These are phyloP conservation scores for Xiphias gladius DNA, from an alignment of 2,113 vertebrate species.

Conservation along the genomic window DNA sequence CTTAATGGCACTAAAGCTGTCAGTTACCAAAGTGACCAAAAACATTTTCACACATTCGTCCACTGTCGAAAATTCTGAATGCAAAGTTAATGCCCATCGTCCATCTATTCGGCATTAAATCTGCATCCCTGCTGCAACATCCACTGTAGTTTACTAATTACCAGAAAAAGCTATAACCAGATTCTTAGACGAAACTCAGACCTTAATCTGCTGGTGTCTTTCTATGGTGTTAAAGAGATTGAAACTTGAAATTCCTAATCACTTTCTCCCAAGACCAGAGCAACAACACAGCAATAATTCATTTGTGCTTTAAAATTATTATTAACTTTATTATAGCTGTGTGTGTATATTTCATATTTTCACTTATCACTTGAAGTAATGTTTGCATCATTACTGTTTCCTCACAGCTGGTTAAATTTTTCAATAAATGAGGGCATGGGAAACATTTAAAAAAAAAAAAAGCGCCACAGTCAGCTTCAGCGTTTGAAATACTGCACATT, in stretches of 20 bases:
- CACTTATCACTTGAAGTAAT: not conserved
- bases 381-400: conserved; percentile 7
- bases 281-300: not conserved
- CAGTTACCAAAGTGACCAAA: too few species aligned
- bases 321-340: not conserved
- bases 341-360: not conserved
- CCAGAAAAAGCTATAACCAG: not conserved
- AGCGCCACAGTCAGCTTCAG: not conserved
- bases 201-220: not conserved
- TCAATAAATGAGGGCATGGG: not conserved
- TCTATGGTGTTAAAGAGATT: not conserved
- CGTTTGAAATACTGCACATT: conserved; percentile 29
- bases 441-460: not conserved
- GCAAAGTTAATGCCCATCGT: too few species aligned
- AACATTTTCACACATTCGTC: too few species aligned
- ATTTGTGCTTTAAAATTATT: not conserved
- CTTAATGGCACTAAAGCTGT: too few species aligned
- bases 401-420: not conserved
- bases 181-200: not conserved
- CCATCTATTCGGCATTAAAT: too few species aligned
- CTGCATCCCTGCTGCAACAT: not conserved
- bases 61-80: too few species aligned
- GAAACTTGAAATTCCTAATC: not conserved
- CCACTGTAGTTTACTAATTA: not conserved
- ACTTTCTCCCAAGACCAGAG: not conserved